These are phyloP conservation scores for Vultur gryphus DNA, from an alignment of 2,797 vertebrate genomes.

Conservation along the genomic window DNA sequence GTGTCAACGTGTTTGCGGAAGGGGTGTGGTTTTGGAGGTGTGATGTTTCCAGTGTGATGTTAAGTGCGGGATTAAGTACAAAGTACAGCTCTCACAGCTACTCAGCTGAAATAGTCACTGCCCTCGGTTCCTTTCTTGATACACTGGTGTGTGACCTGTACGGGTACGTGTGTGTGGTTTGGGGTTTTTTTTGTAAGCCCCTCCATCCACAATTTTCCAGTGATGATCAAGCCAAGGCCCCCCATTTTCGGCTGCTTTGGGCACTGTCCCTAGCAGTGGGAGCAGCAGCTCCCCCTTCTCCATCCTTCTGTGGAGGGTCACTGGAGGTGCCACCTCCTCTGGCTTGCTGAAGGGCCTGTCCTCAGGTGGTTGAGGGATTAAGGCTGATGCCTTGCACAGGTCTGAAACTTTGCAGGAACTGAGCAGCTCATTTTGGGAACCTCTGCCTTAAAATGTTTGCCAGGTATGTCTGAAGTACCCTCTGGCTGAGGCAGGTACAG, in stretches of 20 bases:
- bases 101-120: not conserved
- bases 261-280: not conserved
- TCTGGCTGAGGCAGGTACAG: not conserved
- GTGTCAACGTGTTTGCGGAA: fast-evolving
- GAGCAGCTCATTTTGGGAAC: not conserved
- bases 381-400: not conserved
- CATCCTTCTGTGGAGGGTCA: fast-evolving
- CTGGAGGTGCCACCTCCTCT: not conserved
- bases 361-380: not conserved
- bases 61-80: not conserved
- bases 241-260: not conserved
- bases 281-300: not conserved
- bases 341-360: not conserved
- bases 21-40: not conserved
- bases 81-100: not conserved
- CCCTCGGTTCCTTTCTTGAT: not conserved
- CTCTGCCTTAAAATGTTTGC: not conserved
- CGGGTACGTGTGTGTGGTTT: not conserved
- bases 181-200: not conserved
- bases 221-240: not conserved
- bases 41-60: not conserved
- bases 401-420: not conserved
- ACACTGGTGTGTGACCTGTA: fast-evolving
- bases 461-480: not conserved
- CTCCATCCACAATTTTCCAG: not conserved